These are phyloP conservation scores for Heliconius sara DNA, from an alignment of 2,888 invertebrate genomes.

Conservation along the genomic window DNA sequence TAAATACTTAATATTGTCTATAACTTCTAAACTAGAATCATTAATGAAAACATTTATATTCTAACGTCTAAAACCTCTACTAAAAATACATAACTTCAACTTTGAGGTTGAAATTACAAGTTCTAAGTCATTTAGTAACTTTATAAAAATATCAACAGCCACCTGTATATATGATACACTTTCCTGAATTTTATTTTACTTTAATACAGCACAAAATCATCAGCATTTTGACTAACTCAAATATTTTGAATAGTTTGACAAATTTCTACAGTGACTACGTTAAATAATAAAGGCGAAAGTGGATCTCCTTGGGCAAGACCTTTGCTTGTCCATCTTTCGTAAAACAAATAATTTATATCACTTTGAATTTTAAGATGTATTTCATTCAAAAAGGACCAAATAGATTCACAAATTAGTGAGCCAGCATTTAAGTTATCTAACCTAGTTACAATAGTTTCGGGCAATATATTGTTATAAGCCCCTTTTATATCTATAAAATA, in stretches of 20 bases:
- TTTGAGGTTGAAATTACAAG: background rate
- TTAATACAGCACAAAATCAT: background rate
- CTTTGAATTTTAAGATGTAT: background rate
- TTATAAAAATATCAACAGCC: conserved; percentile 1
- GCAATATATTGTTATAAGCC: too few species aligned
- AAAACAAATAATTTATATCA: background rate
- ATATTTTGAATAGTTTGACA: background rate
- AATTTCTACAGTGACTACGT: background rate
- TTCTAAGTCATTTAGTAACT: background rate
- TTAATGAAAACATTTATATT: too few species aligned
- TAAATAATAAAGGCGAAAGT: background rate
- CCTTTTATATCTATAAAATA: too few species aligned
- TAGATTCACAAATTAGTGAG: too few species aligned
- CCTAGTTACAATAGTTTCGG: too few species aligned
- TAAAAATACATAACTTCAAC: background rate
- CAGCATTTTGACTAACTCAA: background rate
- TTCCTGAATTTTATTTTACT: too few species aligned
- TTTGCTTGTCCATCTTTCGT: background rate
- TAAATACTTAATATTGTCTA: too few species aligned
- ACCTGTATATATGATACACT: background rate
- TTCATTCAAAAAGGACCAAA: too few species aligned
- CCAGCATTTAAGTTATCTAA: too few species aligned
- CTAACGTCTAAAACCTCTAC: background rate
- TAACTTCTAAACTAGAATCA: too few species aligned
- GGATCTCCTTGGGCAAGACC: conserved; percentile 6